These are phyloP conservation scores for Apaloderma vittatum DNA, from an alignment of 2,113 vertebrate species.

Conservation along the genomic window DNA sequence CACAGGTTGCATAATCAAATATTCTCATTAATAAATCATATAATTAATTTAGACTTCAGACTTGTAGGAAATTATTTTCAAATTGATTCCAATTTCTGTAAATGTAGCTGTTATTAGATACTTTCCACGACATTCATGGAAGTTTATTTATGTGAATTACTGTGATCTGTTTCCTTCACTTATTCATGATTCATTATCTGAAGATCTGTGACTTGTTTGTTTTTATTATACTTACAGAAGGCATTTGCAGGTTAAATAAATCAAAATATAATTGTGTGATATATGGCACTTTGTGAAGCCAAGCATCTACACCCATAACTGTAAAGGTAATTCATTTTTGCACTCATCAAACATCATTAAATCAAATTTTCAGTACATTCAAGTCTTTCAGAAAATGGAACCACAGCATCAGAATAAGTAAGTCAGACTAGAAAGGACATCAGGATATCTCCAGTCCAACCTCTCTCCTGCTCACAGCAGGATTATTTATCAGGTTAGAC, in stretches of 20 bases:
- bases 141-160: background rate
- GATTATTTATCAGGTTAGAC: fast-evolving
- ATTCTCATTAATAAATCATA: background rate
- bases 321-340: background rate
- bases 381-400: background rate
- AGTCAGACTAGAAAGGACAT: fast-evolving
- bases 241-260: background rate
- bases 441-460: background rate
- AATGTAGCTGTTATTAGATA: background rate
- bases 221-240: slow-evolving; percentile 3
- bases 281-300: background rate
- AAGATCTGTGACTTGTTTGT: background rate
- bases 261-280: background rate
- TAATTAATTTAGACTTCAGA: slow-evolving; percentile 7
- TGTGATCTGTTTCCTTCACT: background rate
- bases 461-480: background rate
- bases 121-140: background rate
- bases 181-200: slow-evolving; percentile 18
- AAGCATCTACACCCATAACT: background rate
- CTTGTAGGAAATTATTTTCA: slow-evolving; percentile 1
- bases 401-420: background rate
- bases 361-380: background rate
- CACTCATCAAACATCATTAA: background rate
- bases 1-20: background rate
- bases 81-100: slow-evolving; percentile 11